Evolutionary conservation across 2,797 vertebrate genomes (phyloP), one percentile per base, ranked within the genome.

Genomic region (Characodon lateralis): DNA sequence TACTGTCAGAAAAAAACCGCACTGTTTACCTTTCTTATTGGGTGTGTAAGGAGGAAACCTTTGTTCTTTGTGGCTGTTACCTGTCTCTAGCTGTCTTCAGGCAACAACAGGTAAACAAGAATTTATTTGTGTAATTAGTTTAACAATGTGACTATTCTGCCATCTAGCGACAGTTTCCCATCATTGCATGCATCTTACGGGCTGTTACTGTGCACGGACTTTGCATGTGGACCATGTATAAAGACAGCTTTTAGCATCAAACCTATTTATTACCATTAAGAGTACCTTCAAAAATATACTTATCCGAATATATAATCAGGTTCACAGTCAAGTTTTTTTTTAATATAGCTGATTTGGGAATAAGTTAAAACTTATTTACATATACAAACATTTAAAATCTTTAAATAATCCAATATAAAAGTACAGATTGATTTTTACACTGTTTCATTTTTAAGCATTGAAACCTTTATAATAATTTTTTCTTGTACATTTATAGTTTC

Each of bases 131-230:
- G 2, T 2, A 28, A 28, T 51, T 31, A 18, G 2, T 22, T 35
- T 24, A 31, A 14, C 55, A 69, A 5, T 39, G 55, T 22, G 41
- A 50, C 50, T 71, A 74, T 58, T 79, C 43, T 84, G 87, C 88
- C 91, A 84, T 71, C 91, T 91, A 85, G 84, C 6, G 90, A 78
- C 53, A 78, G 3, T 76, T 20, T 46, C 0, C 26, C 16, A 55
- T 63, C 31, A 89, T 71, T 87, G 77, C 87, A 90, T 8, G 53
- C 72, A 43, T 59, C 41, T 26, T 13, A 31, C 10, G 13, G 10
- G 20, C 6, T 63, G 18, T 20, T 12, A 24, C 55, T n/a, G 55
- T 7, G 53, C 6, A 56, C 31, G 39, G 6, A 3, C 10, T 24
- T 12, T 22, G 2, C 20, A 24, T 69, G 39, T 48, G 13, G 56